A percentile compares a stretch with the other conserved stretches of the same genome.
phyloP scores from a whole-genome alignment of 2,797 vertebrate genomes.

The Galagoides demidoff region DNA sequence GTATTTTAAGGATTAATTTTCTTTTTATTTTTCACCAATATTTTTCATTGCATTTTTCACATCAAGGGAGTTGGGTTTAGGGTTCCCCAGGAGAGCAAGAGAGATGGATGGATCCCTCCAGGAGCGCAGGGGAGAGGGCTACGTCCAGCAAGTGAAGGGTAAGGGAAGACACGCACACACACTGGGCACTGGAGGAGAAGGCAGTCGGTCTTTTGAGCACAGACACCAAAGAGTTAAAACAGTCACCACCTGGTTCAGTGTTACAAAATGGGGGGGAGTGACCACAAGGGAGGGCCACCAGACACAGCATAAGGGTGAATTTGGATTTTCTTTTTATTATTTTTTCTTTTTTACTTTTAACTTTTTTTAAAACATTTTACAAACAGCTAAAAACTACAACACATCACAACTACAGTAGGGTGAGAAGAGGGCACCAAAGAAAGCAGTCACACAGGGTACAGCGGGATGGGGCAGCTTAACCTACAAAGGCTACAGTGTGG shows the following conservation, averaged over 20 bases:
- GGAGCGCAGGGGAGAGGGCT: constrained; percentile 48
- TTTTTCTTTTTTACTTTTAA: constrained; percentile 83
- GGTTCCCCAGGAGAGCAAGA: constrained; percentile 53
- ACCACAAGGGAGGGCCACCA: constrained; percentile 30
- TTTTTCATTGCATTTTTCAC: constrained; percentile 81
- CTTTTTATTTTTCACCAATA: constrained; percentile 77
- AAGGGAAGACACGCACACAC: not conserved
- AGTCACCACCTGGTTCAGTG: constrained; percentile 72
- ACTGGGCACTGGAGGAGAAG: constrained; percentile 73
- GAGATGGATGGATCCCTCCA: constrained; percentile 60
- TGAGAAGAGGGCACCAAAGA: constrained; percentile 60
- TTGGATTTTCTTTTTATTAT: constrained; percentile 83
- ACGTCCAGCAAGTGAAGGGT: constrained; percentile 59
- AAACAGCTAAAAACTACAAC: constrained; percentile 95
- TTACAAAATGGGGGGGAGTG: constrained; percentile 62
- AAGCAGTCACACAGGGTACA: constrained; percentile 78
- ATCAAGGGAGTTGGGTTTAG: constrained; percentile 63
- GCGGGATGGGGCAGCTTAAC: constrained; percentile 60
- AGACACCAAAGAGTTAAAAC: constrained; percentile 70
- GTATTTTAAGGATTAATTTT: constrained; percentile 81
- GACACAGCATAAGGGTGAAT: constrained; percentile 62
- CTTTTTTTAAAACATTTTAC: constrained; percentile 87
- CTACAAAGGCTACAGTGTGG: constrained; percentile 50
- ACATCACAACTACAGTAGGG: constrained; percentile 88
- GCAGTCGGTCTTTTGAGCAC: constrained; percentile 73